Conservation (phyloP, 2,113 vertebrate species). For the Thalassarche chlororhynchos region DNA sequence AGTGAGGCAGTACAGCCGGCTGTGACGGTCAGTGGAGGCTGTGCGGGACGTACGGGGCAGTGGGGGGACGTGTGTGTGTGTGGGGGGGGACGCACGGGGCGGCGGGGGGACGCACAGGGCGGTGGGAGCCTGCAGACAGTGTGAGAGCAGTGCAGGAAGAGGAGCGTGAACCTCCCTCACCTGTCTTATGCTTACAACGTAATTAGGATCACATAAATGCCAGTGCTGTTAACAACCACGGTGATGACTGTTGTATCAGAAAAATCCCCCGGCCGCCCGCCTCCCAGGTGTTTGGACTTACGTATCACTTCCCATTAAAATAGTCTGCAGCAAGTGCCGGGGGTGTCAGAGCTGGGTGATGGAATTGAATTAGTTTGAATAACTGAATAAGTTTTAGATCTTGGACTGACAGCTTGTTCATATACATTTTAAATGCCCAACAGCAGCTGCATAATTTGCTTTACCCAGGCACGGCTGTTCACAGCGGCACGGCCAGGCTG, state of each 20-base stretch:
- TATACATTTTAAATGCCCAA: slow-evolving; percentile 38
- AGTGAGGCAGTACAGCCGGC: rapidly evolving
- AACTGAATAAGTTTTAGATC: slow-evolving; percentile 52
- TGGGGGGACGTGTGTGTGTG: rapidly evolving
- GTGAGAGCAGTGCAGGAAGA: not conserved
- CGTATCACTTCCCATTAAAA: slow-evolving; percentile 40
- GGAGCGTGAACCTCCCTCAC: not conserved
- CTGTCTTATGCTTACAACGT: not conserved
- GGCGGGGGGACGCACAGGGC: too few species aligned
- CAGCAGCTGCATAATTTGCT: slow-evolving; percentile 17
- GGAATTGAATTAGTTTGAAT: slow-evolving; percentile 55
- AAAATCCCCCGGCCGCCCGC: not conserved
- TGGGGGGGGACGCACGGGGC: not conserved
- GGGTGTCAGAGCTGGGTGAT: slow-evolving; percentile 25
- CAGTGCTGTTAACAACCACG: slow-evolving; percentile 23
- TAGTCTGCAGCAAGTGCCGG: not conserved
- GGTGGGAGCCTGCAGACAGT: rapidly evolving
- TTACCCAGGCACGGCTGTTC: not conserved
- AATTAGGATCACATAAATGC: slow-evolving; percentile 49
- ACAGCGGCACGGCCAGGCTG: rapidly evolving
- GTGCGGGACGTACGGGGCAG: rapidly evolving
- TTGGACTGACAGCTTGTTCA: slow-evolving; percentile 27
- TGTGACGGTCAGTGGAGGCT: not conserved
- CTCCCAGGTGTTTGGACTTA: slow-evolving; percentile 35
- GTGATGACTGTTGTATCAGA: slow-evolving; percentile 39